Conservation (phyloP, 2,797 vertebrate genomes). For the Poecilia picta region DNA sequence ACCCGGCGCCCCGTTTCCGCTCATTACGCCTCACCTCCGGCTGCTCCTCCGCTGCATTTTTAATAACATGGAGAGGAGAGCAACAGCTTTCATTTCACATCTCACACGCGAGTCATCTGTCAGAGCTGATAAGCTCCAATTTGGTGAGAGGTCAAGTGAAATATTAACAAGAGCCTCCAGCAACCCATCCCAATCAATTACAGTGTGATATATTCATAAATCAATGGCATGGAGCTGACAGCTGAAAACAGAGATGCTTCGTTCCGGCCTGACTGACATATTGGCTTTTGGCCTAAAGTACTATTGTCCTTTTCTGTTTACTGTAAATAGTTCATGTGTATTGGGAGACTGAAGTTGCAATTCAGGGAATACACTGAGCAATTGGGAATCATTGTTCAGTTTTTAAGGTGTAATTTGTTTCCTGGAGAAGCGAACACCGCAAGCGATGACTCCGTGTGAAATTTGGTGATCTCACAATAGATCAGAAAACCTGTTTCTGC, state of each 20-base stretch:
- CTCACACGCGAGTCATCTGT: constrained; percentile 57
- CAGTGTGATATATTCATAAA: constrained; percentile 69
- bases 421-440: not conserved
- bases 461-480: not conserved
- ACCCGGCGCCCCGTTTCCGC: constrained; percentile 41
- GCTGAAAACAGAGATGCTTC: constrained; percentile 34
- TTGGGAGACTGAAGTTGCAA: not conserved
- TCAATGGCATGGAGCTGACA: constrained; percentile 51
- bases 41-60: constrained; percentile 58
- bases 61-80: constrained; percentile 54
- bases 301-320: constrained; percentile 20
- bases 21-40: constrained; percentile 57
- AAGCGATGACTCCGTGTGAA: not conserved
- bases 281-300: constrained; percentile 34
- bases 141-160: constrained; percentile 73
- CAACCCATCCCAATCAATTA: constrained; percentile 68
- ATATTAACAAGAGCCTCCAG: constrained; percentile 71
- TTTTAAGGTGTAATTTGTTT: not conserved
- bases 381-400: not conserved
- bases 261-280: constrained; percentile 26
- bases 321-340: not conserved
- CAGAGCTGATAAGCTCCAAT: constrained; percentile 71
- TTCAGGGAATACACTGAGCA: not conserved
- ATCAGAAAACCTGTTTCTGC: not conserved
- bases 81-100: constrained; percentile 57